These are phyloP conservation scores for Agrochola macilenta DNA, from an alignment of 2,888 invertebrate genomes.

Conservation along the genomic window DNA sequence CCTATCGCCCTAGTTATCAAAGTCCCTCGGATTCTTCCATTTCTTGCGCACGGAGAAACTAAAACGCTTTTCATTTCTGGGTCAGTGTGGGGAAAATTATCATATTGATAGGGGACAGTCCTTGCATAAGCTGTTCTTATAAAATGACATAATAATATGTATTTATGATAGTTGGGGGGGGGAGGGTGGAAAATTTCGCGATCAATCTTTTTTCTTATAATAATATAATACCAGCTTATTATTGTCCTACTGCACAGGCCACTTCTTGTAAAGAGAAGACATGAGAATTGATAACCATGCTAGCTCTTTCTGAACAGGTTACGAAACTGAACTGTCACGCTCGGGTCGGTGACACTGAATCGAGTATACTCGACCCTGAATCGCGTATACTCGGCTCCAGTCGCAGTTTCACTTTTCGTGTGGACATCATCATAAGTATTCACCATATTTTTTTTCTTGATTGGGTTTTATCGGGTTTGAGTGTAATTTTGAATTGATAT, in stretches of 20 bases:
- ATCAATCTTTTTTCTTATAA: not conserved
- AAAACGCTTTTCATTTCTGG: slow-evolving; percentile 50
- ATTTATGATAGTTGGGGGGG: slow-evolving; percentile 14
- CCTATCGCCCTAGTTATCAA: not conserved
- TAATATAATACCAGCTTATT: not conserved
- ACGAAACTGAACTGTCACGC: too few species aligned
- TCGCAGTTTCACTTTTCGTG: too few species aligned
- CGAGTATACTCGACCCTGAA: too few species aligned
- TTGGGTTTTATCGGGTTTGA: not conserved
- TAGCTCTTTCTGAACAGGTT: not conserved
- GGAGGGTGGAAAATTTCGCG: not conserved
- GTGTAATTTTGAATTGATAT: not conserved
- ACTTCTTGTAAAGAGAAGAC: not conserved
- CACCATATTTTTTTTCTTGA: too few species aligned
- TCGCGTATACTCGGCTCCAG: too few species aligned
- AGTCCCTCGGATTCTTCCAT: not conserved
- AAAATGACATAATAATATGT: slow-evolving; percentile 9
- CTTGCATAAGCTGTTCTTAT: not conserved
- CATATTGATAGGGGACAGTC: slow-evolving; percentile 39
- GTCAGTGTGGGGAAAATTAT: slow-evolving; percentile 42
- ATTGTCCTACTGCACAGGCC: not conserved
- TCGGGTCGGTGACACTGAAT: too few species aligned
- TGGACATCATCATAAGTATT: too few species aligned
- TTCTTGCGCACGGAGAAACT: slow-evolving; percentile 10
- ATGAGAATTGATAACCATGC: not conserved